A percentile compares a stretch with the other conserved stretches of the same genome.
Evolutionary conservation across 2,888 invertebrate species (phyloP).

Genomic region (Lysandra bellargus): DNA sequence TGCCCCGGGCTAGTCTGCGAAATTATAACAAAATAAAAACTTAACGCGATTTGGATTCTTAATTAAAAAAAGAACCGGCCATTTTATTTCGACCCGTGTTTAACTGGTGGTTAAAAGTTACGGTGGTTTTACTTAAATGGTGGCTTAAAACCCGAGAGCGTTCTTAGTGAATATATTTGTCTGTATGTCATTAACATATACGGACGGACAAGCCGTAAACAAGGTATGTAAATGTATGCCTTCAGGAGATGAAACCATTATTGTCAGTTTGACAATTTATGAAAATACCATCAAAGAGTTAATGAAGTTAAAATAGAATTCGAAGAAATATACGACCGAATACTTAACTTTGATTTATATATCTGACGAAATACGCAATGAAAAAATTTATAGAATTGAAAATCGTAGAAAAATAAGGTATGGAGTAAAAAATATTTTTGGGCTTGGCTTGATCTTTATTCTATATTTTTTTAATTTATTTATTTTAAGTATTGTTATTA

Average conservation of each 20-base stretch:
- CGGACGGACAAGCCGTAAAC: slow-evolving; percentile 65
- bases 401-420: neutral
- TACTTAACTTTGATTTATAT: slow-evolving; percentile 6
- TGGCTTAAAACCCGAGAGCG: slow-evolving; percentile 54
- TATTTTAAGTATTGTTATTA: too few relatives aligned
- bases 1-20: slow-evolving; percentile 71
- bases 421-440: neutral
- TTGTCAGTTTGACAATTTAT: slow-evolving; percentile 49
- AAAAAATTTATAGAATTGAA: neutral
- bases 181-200: slow-evolving; percentile 65
- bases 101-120: slow-evolving; percentile 7
- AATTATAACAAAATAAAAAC: slow-evolving; percentile 78
- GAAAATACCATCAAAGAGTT: slow-evolving; percentile 32
- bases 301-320: slow-evolving; percentile 29
- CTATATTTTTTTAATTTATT: too few relatives aligned
- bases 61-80: slow-evolving; percentile 59
- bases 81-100: slow-evolving; percentile 46
- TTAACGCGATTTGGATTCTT: slow-evolving; percentile 63
- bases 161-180: slow-evolving; percentile 65
- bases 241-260: slow-evolving; percentile 47
- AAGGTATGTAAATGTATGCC: slow-evolving; percentile 69
- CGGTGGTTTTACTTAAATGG: slow-evolving; percentile 47
- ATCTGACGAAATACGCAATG: neutral
- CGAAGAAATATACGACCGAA: slow-evolving; percentile 22
- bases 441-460: neutral